Evolutionary conservation across 2,113 vertebrate species (phyloP), one percentile per base, ranked within the genome.

Genomic region (Cebidichthys violaceus): DNA sequence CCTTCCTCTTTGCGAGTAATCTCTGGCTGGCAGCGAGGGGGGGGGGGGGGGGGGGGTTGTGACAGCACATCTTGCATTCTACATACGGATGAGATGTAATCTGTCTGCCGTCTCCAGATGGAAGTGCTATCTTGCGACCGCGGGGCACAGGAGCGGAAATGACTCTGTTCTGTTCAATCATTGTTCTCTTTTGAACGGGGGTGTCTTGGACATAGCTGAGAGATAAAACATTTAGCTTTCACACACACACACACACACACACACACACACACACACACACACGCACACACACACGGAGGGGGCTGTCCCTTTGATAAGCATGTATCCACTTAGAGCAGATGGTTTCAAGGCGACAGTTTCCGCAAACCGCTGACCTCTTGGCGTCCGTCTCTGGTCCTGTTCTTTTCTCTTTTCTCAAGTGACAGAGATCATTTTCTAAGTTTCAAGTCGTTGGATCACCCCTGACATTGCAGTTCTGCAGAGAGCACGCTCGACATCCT

Each of bases 51-150:
- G 33, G 33, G 33, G 33, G 33, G 33, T 4, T 0, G 31, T 84
- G 91, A 89, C 89, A 89, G 88, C 55, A 6, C 20, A 57, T 86
- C 67, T 41, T 66, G 22, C 70, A 43, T 72, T 64, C 79, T 88
- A 90, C 90, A 93, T 93, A 87, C 50, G 65, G 91, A 93, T 89
- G 83, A 89, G 85, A 74, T 87, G 72, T 85, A 91, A 90, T 89
- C 82, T 75, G 88, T 92, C 86, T 84, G 60, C 76, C 69, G 41
- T 91, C 88, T 92, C 78, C 86, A 73, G 80, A 82, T 89, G 86
- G 81, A 90, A 81, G 90, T 77, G 82, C 22, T 83, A 52, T 81
- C 71, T 50, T 47, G 50, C 10, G 0, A 47, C 77, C 11, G 17
- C 0, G 33, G 59, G 70, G 77, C 84, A 82, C 82, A 29, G 76